Evolutionary conservation across 1,140 invertebrate species (phyloP), one percentile per base, ranked within the genome.

Genomic region (Drosophila obscura): DNA sequence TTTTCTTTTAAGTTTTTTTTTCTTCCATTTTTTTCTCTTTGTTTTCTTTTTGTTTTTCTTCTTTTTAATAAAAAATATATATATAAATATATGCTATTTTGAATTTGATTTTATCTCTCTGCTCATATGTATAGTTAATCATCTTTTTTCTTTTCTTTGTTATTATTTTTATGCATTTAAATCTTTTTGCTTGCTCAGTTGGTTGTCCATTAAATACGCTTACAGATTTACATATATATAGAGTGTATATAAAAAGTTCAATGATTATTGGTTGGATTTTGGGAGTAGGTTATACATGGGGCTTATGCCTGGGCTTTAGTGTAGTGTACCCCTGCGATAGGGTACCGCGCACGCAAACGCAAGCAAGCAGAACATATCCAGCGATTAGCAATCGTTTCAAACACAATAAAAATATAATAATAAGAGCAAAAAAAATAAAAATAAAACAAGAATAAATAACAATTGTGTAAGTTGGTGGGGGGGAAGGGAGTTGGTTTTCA

Each of bases 21-120:
- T 6, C 4, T 51, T 60, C 58, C 55, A 61, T 51, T 60, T 65
- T 61, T 68, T 68, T 51, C 56, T 45, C 55, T 63, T 55, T 62
- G 62, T n/a, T 45, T 52, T 55, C 15, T 53, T 55, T 67, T 61
- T 79, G 28, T 31, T 31, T 56, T 77, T 63, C 51, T 48, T 15
- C 22, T 79, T 66, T 85, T 87, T 81, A 81, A 87, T 87, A 85
- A 87, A 85, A 85, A 87, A 85, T 85, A 85, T 85, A 85, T 85
- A 85, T 85, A 85, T 87, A 85, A 81, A 85, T 78, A 85, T 87
- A 87, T 77, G 68, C 78, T 81, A 87, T 87, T 85, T 78, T 85
- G 56, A 75, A 85, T 85, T 85, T 85, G 82, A 85, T 85, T 85
- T 85, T 87, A 85, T 85, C 82, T 84, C 80, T 85, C 78, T 85